Evolutionary conservation across 2,888 invertebrate genomes (phyloP).

Genomic region (Deilephila porcellus): DNA sequence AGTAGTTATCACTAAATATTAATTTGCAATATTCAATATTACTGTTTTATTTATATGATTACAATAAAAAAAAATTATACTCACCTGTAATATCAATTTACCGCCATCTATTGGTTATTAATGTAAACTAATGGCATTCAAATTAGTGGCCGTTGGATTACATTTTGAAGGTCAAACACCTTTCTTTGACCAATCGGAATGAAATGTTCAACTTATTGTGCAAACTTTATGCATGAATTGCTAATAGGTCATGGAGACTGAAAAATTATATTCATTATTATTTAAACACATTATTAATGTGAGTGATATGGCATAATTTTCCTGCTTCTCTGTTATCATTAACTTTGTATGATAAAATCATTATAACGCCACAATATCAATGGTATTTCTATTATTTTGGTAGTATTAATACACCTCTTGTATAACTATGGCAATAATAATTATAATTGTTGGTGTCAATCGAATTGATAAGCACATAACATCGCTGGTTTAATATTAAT

Average conservation of each 20-base stretch:
- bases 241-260: slow-evolving; percentile 11
- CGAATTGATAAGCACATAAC: too few species aligned
- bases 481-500: too few species aligned
- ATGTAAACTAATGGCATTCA: not conserved
- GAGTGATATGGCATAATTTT: not conserved
- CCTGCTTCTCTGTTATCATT: not conserved
- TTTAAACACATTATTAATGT: not conserved
- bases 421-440: not conserved
- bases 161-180: slow-evolving; percentile 22
- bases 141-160: slow-evolving; percentile 17
- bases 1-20: too few species aligned
- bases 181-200: slow-evolving; percentile 23
- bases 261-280: slow-evolving; percentile 11
- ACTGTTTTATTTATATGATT: too few species aligned
- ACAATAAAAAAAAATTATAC: not conserved
- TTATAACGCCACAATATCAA: not conserved
- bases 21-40: too few species aligned
- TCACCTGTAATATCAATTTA: not conserved
- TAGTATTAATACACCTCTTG: not conserved
- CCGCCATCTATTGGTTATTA: not conserved
- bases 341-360: not conserved
- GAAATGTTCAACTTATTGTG: slow-evolving; percentile 19
- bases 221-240: slow-evolving; percentile 23
- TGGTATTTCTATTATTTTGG: too few species aligned
- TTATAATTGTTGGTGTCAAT: too few species aligned